Evolutionary conservation across 1,140 invertebrate species (phyloP), one percentile per base, ranked within the genome.

Genomic region (Chrysoperla carnea): DNA sequence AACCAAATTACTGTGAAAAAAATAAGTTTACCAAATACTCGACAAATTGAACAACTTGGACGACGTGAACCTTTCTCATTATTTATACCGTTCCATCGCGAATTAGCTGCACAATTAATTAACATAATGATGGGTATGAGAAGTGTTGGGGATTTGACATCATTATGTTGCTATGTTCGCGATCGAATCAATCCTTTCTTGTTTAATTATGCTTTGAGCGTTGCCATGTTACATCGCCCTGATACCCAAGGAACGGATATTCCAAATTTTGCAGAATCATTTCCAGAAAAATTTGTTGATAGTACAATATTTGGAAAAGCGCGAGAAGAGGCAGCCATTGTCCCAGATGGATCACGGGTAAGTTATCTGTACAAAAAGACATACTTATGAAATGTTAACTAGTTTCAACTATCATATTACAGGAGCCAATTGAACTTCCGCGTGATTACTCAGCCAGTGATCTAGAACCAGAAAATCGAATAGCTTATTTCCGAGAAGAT

Each of bases 231-330:
- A 36, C 79, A 85, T 66, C 75, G 81, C 17, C 63, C 69, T 0
- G 83, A 87, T 50, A 85, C 81, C 0, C 78, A 77, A 52, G 66
- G 76, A 41, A 43, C 84, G 2, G 69, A 72, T 39, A 54, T 87
- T 40, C 82, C 83, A 1, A 72, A 74, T 0, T 70, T 84, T 36
- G 66, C 69, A 31, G 73, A 82, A 52, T 67, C 73, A 11, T 85
- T 86, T 53, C 83, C 83, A 3, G 81, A 83, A 42, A 82, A 84
- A 51, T 85, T 76, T 56, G 63, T 86, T 48, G 81, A 84, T 50
- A 71, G 77, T 7, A 69, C 73, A 37, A 70, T 84, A 3, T 78
- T 85, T 55, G 55, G 69, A 0, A 58, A 68, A 31, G 75, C 78
- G 1, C 66, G 76, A 12, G 79, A 84, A 54, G 75, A 78, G 58